Base-by-base conservation (phyloP, 2,797 vertebrate species). In the Gallinago stenura region DNA sequence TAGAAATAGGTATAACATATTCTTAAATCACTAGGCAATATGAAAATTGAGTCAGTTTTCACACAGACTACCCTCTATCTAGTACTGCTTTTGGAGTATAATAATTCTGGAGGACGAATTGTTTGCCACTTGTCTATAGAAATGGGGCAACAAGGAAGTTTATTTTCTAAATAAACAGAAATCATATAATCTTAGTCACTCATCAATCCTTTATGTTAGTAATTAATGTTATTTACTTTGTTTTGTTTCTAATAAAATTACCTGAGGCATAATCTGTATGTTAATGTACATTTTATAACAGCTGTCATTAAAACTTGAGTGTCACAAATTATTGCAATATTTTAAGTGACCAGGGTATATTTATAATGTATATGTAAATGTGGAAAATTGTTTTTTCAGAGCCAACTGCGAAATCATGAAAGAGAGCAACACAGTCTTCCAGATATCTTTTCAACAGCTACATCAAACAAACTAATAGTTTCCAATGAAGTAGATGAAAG, bases 341-440 rank as follows among this genome's bases (percentile, higher is more conserved):
- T 75, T 83, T 64, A 76, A 48, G 39, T 81, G 66, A 56, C 33
- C 60, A 10, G 13, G 82, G 31, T 28, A 11, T 66, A 43, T 75
- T 92, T 76, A 77, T n/a, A n/a, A 28, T 51, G 16, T 31, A 4
- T 84, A 41, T 88, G 81, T 90, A 84, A 94, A 91, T 4, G 6
- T 17, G 9, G 66, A 75, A 50, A 76, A 84, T 66, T 92, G 46
- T 83, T 92, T 85, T 93, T 97, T 73, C 90, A 99, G 99, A 99
- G 98, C 97, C 99, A 99, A 77, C 97, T 99, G 94, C 98, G 99
- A 95, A 99, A 92, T 96, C 99, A 99, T 45, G 99, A 99, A 92
- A 96, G 98, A 96, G 99, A 99, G 54, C 98, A 98, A 12, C 99
- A 99, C 72, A 98, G 98, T 96, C 95, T 98, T 93, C 96, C 98